Evolutionary conservation across 1,140 invertebrate species (phyloP), one percentile per base, ranked within the genome.

Genomic region (Bicyclus anynana): DNA sequence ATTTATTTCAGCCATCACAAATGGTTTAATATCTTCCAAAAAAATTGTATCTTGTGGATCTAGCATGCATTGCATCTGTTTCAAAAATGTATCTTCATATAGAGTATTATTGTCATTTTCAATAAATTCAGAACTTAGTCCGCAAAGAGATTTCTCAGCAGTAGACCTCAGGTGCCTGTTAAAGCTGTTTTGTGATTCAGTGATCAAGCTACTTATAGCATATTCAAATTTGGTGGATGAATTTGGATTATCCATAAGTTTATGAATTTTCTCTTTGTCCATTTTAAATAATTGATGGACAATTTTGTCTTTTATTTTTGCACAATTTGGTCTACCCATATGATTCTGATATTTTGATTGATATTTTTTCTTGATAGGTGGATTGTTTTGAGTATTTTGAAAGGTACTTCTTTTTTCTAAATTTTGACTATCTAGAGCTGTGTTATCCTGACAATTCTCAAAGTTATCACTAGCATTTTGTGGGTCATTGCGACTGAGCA

Each of bases 71-170:
- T 88, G 85, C 85, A 88, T 88, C 65, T 88, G 85, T 74, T 84
- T 87, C 68, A 88, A 74, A 58, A 88, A 88, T 51, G 84, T 88
- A 55, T 88, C 85, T 63, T 88, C 84, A 77, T 87, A 88, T 49
- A 87, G 82, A 17, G 85, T 88, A 46, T 86, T 85, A 59, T 75
- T 80, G 16, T 87, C 78, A 71, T 84, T 69, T 65, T 82, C 69
- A 38, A 85, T 81, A 56, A 84, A 84, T 18, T 86, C 80, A 38
- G 63, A 63, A 63, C 78, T 80, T 23, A 77, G 69, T 47, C 69
- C 74, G 53, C 65, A 75, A 0, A 88, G 63, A 20, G 85, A 85
- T 64, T 88, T 85, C 37, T 88, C 85, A 37, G 85, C 85, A 29
- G 79, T 74, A 61, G 84, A 83, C 52, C 85, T 69, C 42, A 84